phyloP scores from a whole-genome alignment of 2,888 invertebrate genomes.

The Epinotia brunnichana region DNA sequence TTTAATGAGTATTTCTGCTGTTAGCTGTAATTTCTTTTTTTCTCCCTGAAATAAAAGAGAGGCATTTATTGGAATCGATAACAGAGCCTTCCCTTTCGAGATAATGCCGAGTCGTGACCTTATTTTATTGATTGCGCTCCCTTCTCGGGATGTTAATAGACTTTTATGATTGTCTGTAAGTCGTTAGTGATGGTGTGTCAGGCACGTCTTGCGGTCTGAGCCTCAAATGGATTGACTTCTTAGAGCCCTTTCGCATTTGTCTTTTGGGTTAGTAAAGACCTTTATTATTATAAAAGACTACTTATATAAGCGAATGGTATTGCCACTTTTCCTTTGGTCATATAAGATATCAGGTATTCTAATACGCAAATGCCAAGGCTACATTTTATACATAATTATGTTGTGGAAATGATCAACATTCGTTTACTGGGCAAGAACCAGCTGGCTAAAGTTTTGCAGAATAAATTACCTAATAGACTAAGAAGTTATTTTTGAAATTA shows the following conservation, averaged over 20 bases:
- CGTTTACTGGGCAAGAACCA: too few species aligned
- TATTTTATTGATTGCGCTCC: constrained; percentile 59
- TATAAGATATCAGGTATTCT: too few species aligned
- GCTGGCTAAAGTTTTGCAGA: too few species aligned
- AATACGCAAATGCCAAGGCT: too few species aligned
- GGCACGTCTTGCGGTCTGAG: constrained; percentile 12
- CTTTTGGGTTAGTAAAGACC: not conserved
- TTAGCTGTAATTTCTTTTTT: constrained; percentile 65
- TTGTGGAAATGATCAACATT: too few species aligned
- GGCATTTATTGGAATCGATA: constrained; percentile 71
- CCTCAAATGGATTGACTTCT: constrained; percentile 22
- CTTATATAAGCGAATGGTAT: not conserved
- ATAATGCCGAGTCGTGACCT: constrained; percentile 62
- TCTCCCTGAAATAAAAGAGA: constrained; percentile 63
- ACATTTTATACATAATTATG: too few species aligned
- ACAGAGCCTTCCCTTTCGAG: constrained; percentile 56
- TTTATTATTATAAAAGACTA: not conserved
- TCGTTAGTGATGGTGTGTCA: constrained; percentile 30
- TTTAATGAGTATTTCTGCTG: constrained; percentile 76
- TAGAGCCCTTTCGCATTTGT: not conserved
- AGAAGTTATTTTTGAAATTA: too few species aligned
- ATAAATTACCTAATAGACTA: too few species aligned
- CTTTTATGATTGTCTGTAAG: constrained; percentile 44
- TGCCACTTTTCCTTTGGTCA: not conserved
- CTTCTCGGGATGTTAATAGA: constrained; percentile 42